Evolutionary conservation across 2,888 invertebrate genomes (phyloP).

Genomic region (Amblyjoppa proteus): DNA sequence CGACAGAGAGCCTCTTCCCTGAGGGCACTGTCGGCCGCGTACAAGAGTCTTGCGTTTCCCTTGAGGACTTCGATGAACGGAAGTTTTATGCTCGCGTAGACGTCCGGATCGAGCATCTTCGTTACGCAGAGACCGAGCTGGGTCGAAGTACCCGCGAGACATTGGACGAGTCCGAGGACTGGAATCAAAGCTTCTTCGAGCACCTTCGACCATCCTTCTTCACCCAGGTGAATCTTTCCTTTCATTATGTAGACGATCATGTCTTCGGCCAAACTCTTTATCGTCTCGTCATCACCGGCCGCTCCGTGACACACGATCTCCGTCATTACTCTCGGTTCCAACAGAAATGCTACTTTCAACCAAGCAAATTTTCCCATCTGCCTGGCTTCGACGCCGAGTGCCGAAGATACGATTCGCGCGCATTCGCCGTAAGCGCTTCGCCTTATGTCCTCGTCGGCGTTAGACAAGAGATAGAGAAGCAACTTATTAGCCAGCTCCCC

Average conservation of each 20-base stretch:
- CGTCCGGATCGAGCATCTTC: conserved; percentile 88
- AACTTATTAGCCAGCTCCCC: conserved; percentile 79
- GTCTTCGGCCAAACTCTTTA: conserved; percentile 87
- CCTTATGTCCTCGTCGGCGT: conserved; percentile 86
- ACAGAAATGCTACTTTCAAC: conserved; percentile 86
- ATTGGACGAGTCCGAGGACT: conserved; percentile 88
- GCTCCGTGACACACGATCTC: conserved; percentile 89
- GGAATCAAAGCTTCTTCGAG: conserved; percentile 88
- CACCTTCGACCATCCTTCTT: conserved; percentile 88
- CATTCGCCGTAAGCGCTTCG: conserved; percentile 87
- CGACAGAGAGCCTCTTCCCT: conserved; percentile 86
- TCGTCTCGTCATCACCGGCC: conserved; percentile 84
- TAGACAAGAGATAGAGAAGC: conserved; percentile 87
- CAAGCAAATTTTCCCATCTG: conserved; percentile 84
- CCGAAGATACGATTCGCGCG: conserved; percentile 85
- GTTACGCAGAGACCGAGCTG: conserved; percentile 87
- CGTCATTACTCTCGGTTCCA: conserved; percentile 87
- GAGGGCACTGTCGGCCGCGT: conserved; percentile 82
- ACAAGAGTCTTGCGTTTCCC: conserved; percentile 86
- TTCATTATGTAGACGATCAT: conserved; percentile 88
- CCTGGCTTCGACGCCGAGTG: conserved; percentile 85
- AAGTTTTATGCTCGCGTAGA: conserved; percentile 87
- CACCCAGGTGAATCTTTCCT: conserved; percentile 88
- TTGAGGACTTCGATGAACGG: conserved; percentile 86
- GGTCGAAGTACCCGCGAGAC: conserved; percentile 86